Base-by-base conservation (phyloP, 2,888 invertebrate species). In the Oegoconia quadripuncta region DNA sequence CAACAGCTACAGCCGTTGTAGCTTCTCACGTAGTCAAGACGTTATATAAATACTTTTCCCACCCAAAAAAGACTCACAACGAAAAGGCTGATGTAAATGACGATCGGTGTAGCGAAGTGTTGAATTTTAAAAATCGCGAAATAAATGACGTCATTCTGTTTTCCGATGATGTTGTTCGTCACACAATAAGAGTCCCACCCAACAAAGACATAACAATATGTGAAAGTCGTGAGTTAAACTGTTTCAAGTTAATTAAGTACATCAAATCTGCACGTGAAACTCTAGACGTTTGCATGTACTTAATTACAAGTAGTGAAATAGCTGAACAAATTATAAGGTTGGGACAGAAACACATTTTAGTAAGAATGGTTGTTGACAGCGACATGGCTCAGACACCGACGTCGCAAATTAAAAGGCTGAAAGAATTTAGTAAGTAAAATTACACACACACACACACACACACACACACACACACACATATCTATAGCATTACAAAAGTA, bases 61-160 rank as follows among this genome's bases (percentile, higher is more conserved):
- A 52, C 23, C 42, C 62, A 28, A 65, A 52, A 40, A 45, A 48
- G 28, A 45, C 50, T 34, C 58, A 61, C 49, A n/a, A n/a, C n/a
- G n/a, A n/a, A n/a, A n/a, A n/a, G 5, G 37, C 59, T 20, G 69
- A 73, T 44, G 46, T 45, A 13, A 54, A 47, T 32, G 71, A 79
- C 25, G 75, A 81, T 40, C 53, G 60, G 25, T 73, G 72, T 50
- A 72, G 64, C 49, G 83, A 82, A 50, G 51, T 72, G 27, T 46
- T 76, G 34, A 64, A 57, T 46, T 53, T 59, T 23, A 87, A 67
- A 54, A 78, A 74, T 52, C 75, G 79, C 48, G 87, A 87, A 58
- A 84, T 87, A 46, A 86, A 86, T 46, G 87, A 87, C 52, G 87
- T 87, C 0, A 83, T 87, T 57, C 55, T 87, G 47, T 87, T 87